Conservation (phyloP, 2,888 invertebrate species). For the Seladonia tumulorum region DNA sequence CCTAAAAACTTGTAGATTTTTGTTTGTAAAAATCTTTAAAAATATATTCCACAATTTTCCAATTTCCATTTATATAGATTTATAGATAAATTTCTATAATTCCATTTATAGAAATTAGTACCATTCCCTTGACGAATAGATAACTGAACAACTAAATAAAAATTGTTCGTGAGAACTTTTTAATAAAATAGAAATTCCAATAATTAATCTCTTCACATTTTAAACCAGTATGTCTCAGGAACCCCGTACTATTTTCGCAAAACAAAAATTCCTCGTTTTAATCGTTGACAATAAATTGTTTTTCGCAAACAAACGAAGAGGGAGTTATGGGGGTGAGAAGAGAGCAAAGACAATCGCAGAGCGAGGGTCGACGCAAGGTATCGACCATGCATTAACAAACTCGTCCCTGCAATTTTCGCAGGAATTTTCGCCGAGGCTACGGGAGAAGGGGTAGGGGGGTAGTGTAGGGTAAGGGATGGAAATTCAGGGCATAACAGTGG, state of each 20-base stretch:
- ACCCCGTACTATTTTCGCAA: not conserved
- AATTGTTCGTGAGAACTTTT: not conserved
- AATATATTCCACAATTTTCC: too few relatives aligned
- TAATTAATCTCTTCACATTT: not conserved
- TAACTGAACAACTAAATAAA: not conserved
- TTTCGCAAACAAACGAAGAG: not conserved
- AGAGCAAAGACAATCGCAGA: not conserved
- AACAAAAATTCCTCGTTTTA: not conserved
- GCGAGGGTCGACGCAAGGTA: conserved; percentile 1
- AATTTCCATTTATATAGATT: too few relatives aligned
- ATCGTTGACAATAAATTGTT: not conserved
- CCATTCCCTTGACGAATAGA: not conserved
- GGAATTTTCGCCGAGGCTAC: conserved; percentile 31
- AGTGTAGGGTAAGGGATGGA: conserved; percentile 11
- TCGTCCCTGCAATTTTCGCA: conserved; percentile 46
- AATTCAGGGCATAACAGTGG: conserved; percentile 36
- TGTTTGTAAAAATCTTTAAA: too few relatives aligned
- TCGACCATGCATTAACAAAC: conserved; percentile 8
- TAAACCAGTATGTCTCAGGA: not conserved
- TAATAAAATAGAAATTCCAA: not conserved
- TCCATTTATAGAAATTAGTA: too few relatives aligned
- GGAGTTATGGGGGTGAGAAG: not conserved
- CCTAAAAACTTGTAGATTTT: too few relatives aligned
- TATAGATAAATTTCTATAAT: too few relatives aligned
- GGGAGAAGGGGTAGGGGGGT: not conserved